Evolutionary conservation across 1,140 invertebrate genomes (phyloP).

Genomic region (Asobara japonica): DNA sequence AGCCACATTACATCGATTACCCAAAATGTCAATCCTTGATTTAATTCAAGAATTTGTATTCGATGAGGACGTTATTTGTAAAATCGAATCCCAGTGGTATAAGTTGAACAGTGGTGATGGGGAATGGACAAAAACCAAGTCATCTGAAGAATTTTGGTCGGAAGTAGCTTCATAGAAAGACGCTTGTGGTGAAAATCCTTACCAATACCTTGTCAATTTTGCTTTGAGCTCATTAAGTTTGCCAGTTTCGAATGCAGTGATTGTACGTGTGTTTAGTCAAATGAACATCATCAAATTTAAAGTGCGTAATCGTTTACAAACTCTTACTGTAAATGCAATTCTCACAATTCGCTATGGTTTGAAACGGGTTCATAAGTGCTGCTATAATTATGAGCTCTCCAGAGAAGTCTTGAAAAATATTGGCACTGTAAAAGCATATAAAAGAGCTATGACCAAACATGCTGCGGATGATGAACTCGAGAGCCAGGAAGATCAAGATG

Average conservation of each 20-base stretch:
- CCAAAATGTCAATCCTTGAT: neutral
- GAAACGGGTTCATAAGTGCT: slow-evolving; percentile 21
- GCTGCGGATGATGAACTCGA: too few species aligned
- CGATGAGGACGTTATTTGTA: neutral
- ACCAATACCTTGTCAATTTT: slow-evolving; percentile 46
- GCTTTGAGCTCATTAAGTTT: slow-evolving; percentile 41
- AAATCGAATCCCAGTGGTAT: slow-evolving; percentile 36
- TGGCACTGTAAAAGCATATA: slow-evolving; percentile 9
- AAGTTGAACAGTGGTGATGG: slow-evolving; percentile 41
- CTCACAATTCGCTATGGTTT: slow-evolving; percentile 19
- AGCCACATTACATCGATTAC: neutral
- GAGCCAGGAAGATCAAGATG: too few species aligned
- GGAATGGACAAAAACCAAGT: slow-evolving; percentile 28
- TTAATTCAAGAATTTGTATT: neutral
- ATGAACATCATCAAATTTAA: slow-evolving; percentile 37
- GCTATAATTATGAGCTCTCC: slow-evolving; percentile 25
- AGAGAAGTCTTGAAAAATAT: slow-evolving; percentile 26
- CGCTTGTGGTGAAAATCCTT: slow-evolving; percentile 44
- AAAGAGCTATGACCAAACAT: too few species aligned
- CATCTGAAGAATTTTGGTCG: slow-evolving; percentile 46
- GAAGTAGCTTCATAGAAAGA: slow-evolving; percentile 47
- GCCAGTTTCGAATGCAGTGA: slow-evolving; percentile 51
- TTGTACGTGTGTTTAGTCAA: slow-evolving; percentile 35
- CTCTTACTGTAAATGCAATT: slow-evolving; percentile 14
- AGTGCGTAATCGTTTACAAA: slow-evolving; percentile 25